Percentiles rank a stretch among this genome's conserved stretches.
Conservation (phyloP, 2,113 vertebrate species). For the Embiotoca jacksoni region DNA sequence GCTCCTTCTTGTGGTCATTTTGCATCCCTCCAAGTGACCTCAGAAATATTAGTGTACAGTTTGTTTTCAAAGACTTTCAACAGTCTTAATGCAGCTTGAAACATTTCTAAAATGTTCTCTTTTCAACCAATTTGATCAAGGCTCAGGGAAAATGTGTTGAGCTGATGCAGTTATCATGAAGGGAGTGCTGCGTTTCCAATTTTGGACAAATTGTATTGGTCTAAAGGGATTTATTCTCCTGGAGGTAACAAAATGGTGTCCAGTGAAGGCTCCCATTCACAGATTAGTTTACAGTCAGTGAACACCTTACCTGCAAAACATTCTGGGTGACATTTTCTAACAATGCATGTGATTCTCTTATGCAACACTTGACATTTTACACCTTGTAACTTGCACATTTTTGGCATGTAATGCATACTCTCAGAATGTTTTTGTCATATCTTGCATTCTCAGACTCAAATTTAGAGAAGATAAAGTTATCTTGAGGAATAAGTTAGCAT, state of each 20-base stretch:
- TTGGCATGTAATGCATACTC: slow-evolving; percentile 8
- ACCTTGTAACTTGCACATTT: slow-evolving; percentile 8
- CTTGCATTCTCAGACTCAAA: background rate
- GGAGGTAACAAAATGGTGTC: slow-evolving; percentile 53
- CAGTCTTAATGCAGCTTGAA: background rate
- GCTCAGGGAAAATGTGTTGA: background rate
- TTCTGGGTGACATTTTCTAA: slow-evolving; percentile 51
- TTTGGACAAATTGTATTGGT: background rate
- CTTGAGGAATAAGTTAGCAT: background rate
- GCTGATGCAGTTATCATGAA: background rate
- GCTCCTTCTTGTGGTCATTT: slow-evolving; percentile 66
- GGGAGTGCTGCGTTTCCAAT: background rate
- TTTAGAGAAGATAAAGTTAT: background rate
- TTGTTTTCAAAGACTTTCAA: background rate
- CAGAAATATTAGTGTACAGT: background rate
- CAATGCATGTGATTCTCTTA: slow-evolving; percentile 11
- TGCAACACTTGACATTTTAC: slow-evolving; percentile 20
- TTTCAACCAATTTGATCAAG: background rate
- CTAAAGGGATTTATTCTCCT: background rate
- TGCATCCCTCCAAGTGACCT: slow-evolving; percentile 48
- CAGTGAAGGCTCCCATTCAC: slow-evolving; percentile 34
- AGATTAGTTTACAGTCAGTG: background rate
- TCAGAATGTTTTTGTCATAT: background rate
- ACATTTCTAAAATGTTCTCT: background rate
- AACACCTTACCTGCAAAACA: slow-evolving; percentile 63